phyloP scores from a whole-genome alignment of 2,888 invertebrate genomes.

The Aphodius granarius region DNA sequence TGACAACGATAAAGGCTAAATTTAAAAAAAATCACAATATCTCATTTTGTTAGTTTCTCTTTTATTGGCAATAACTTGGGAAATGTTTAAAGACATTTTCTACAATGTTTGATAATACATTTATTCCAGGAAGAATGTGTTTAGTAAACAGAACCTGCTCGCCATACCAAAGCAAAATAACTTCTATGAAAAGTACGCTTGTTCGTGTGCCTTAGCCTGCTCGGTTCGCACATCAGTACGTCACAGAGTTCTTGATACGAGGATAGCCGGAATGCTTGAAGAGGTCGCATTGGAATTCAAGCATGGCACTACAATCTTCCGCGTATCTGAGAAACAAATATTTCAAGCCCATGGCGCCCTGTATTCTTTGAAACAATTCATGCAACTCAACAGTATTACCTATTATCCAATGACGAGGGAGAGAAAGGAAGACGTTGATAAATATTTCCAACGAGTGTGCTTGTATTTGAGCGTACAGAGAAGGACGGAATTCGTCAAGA shows the following conservation, averaged over 20 bases:
- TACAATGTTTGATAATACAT: neutral
- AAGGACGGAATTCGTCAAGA: neutral
- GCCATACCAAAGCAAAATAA: neutral
- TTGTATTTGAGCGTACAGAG: neutral
- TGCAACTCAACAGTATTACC: neutral
- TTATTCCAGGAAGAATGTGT: neutral
- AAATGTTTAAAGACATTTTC: too few relatives aligned
- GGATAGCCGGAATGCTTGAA: neutral
- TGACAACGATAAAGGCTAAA: too few relatives aligned
- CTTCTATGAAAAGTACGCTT: neutral
- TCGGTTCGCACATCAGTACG: neutral
- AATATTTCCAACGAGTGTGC: neutral
- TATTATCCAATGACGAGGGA: neutral
- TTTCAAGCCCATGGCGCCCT: neutral
- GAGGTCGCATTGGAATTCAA: neutral
- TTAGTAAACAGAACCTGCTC: neutral
- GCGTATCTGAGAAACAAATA: neutral
- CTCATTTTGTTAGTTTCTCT: too few relatives aligned
- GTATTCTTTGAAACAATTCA: neutral
- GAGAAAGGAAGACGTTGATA: neutral
- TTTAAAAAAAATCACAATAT: too few relatives aligned
- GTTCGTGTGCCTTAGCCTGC: neutral
- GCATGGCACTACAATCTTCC: neutral
- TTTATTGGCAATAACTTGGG: too few relatives aligned
- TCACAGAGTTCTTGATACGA: neutral